phyloP scores from a whole-genome alignment of 2,888 invertebrate species.

The Drosophila austrosaltans region DNA sequence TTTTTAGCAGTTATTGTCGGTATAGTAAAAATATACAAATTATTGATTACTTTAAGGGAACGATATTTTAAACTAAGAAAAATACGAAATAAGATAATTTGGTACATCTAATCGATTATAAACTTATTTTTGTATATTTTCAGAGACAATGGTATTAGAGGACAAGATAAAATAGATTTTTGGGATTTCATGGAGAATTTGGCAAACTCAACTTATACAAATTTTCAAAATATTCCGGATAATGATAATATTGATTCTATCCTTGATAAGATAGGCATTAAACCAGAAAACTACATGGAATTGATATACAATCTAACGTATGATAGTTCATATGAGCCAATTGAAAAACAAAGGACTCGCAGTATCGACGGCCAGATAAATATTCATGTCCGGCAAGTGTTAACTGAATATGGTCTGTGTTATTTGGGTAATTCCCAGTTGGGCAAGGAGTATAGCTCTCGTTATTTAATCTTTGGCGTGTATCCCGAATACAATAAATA shows the following conservation, averaged over 20 bases:
- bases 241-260: conserved; percentile 68
- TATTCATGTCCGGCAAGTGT: conserved; percentile 74
- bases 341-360: conserved; percentile 56
- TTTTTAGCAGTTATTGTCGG: conserved; percentile 74
- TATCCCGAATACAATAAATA: conserved; percentile 51
- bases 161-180: conserved; percentile 45
- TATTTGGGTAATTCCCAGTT: conserved; percentile 76
- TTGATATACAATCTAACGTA: conserved; percentile 82
- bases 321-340: conserved; percentile 61
- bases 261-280: conserved; percentile 62
- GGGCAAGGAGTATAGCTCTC: conserved; percentile 72
- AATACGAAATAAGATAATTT: not conserved
- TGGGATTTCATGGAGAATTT: conserved; percentile 80
- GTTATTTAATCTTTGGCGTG: conserved; percentile 71
- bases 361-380: conserved; percentile 60
- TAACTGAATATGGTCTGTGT: conserved; percentile 83
- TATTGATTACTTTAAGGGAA: not conserved
- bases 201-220: conserved; percentile 82
- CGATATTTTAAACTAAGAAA: not conserved
- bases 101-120: not conserved
- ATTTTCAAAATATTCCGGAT: conserved; percentile 80
- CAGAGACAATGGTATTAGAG: conserved; percentile 38
- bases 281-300: conserved; percentile 80
- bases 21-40: conserved; percentile 32
- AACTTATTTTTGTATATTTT: not conserved